Conservation (phyloP, 2,113 vertebrate species). For the Tragelaphus imberbis region DNA sequence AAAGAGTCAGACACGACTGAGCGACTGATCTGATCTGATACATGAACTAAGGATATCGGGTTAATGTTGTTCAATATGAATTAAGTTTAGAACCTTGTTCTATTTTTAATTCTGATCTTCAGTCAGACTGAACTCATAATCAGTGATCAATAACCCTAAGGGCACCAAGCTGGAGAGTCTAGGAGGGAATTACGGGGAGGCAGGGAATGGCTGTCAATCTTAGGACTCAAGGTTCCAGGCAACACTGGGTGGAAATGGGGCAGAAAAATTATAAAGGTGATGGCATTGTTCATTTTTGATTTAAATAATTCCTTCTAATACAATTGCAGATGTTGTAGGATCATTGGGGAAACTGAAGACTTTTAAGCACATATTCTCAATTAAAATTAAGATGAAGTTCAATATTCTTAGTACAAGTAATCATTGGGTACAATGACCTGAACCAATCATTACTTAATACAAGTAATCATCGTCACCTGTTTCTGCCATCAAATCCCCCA, state of each 20-base stretch:
- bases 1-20: no score
- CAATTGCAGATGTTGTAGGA: not conserved
- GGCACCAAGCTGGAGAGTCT: not conserved
- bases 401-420: not conserved
- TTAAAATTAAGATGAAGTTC: not conserved
- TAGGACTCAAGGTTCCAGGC: not conserved
- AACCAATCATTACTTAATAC: not conserved
- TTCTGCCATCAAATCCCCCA: not conserved
- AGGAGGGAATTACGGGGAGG: not conserved
- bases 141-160: not conserved
- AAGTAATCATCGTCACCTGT: not conserved
- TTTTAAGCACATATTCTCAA: not conserved
- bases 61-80: not conserved
- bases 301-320: not conserved
- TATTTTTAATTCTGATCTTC: not conserved
- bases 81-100: not conserved
- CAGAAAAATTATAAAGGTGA: not conserved
- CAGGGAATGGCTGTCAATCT: not conserved
- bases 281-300: not conserved
- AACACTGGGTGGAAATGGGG: not conserved
- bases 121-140: not conserved
- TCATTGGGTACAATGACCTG: not conserved
- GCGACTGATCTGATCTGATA: no score
- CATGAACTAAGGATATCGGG: not conserved
- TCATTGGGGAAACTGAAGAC: not conserved